Conservation (phyloP, 2,797 vertebrate species). For the Epinephelus awoara region DNA sequence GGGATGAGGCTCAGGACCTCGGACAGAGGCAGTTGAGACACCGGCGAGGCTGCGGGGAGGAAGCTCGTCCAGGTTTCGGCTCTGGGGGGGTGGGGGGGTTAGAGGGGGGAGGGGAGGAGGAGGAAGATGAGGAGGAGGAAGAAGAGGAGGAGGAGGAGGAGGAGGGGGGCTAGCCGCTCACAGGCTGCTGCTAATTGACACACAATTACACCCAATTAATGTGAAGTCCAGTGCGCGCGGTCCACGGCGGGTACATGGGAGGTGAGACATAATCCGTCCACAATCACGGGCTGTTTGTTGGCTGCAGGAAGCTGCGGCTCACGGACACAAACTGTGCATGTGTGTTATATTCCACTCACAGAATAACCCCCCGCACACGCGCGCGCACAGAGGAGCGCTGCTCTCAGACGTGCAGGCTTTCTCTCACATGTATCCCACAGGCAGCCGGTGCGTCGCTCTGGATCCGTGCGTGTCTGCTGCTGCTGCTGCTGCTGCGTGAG, state of each 20-base stretch:
- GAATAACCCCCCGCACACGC: neutral
- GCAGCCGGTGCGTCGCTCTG: conserved; percentile 65
- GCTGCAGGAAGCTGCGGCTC: conserved; percentile 35
- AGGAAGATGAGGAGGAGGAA: conserved; percentile 7
- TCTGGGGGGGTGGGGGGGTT: rapidly evolving
- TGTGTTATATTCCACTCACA: conserved; percentile 51
- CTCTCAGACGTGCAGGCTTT: conserved; percentile 42
- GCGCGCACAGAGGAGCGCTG: conserved; percentile 11
- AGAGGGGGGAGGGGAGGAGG: too few species aligned
- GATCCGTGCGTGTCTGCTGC: conserved; percentile 73
- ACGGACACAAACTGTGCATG: too few species aligned
- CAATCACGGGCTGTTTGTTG: neutral
- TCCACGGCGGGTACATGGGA: conserved; percentile 62
- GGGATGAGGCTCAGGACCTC: conserved; percentile 70
- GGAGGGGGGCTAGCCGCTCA: conserved; percentile 47
- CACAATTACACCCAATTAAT: conserved; percentile 71
- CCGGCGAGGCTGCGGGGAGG: conserved; percentile 48
- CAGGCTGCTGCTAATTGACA: conserved; percentile 63
- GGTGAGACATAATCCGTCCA: conserved; percentile 69
- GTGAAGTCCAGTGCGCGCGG: conserved; percentile 68
- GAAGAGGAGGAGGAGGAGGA: neutral
- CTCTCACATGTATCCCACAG: conserved; percentile 71
- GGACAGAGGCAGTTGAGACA: conserved; percentile 64
- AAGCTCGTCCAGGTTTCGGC: conserved; percentile 57
- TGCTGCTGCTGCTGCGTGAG: conserved; percentile 42